These are phyloP conservation scores for Lasioglossum villosulum DNA, from an alignment of 2,888 invertebrate genomes.

Conservation along the genomic window DNA sequence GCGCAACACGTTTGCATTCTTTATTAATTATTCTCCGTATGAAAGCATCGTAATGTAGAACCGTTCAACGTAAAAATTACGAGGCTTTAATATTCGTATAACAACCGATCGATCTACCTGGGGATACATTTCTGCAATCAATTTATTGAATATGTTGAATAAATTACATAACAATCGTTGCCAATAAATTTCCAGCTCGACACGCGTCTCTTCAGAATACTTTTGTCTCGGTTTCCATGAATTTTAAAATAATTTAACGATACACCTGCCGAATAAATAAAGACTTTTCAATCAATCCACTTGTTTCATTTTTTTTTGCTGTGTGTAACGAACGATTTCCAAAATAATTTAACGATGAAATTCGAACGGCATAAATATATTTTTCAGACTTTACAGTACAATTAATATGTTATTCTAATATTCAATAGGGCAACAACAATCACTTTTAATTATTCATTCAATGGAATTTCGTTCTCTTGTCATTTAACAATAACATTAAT, in stretches of 20 bases:
- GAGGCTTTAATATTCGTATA: slow-evolving; percentile 22
- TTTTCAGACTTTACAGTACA: neutral
- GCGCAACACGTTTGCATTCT: neutral
- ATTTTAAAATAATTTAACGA: neutral
- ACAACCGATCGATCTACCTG: neutral
- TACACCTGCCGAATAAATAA: neutral
- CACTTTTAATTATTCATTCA: no score
- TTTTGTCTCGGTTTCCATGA: neutral
- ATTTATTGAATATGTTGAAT: slow-evolving; percentile 1
- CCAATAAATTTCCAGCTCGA: neutral
- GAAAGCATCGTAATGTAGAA: neutral
- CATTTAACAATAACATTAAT: neutral
- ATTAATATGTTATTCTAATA: neutral
- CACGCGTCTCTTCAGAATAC: neutral
- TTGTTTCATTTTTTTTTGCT: neutral
- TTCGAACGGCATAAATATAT: neutral
- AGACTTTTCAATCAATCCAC: neutral
- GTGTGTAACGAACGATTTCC: neutral
- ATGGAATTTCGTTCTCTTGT: no score
- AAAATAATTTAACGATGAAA: neutral
- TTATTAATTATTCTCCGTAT: neutral
- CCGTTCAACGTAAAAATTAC: neutral
- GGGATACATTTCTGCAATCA: slow-evolving; percentile 1
- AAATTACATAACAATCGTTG: neutral
- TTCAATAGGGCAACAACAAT: neutral